phyloP scores from a whole-genome alignment of 2,888 invertebrate species.

The Zootermopsis nevadensis region DNA sequence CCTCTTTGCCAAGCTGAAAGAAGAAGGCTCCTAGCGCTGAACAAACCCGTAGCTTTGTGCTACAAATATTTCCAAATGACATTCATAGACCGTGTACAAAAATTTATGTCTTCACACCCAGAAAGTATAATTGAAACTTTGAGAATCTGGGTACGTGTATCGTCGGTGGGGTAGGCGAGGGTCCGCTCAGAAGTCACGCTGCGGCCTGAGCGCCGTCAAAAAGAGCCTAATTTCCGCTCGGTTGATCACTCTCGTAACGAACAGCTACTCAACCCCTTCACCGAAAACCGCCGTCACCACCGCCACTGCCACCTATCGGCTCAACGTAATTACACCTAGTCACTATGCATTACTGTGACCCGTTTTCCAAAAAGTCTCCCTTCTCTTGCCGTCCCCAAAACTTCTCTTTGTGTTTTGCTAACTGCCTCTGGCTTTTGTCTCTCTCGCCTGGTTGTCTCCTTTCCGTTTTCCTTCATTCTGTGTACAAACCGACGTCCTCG shows the following conservation, averaged over 20 bases:
- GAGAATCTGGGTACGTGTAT: background rate
- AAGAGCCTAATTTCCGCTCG: constrained; percentile 14
- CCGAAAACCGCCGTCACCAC: constrained; percentile 4
- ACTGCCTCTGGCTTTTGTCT: background rate
- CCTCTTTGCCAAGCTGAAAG: no score
- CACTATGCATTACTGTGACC: background rate
- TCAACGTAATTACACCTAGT: background rate
- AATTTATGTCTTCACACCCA: background rate
- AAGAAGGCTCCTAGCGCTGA: no score
- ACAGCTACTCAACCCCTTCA: background rate
- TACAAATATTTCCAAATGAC: no score
- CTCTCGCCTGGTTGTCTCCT: background rate
- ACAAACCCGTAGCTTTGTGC: no score
- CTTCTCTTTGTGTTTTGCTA: constrained; percentile 4
- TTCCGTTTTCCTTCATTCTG: background rate
- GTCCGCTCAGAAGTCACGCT: background rate
- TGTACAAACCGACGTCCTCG: background rate
- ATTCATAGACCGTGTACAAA: no score
- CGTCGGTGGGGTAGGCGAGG: background rate
- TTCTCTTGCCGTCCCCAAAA: background rate
- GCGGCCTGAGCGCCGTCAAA: background rate
- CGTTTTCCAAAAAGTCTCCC: background rate
- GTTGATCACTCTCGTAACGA: constrained; percentile 12
- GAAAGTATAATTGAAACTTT: background rate
- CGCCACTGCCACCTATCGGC: background rate